A percentile compares a stretch with the other conserved stretches of the same genome.
Conservation (phyloP, 2,113 vertebrate species). For the Ascaphus truei region DNA sequence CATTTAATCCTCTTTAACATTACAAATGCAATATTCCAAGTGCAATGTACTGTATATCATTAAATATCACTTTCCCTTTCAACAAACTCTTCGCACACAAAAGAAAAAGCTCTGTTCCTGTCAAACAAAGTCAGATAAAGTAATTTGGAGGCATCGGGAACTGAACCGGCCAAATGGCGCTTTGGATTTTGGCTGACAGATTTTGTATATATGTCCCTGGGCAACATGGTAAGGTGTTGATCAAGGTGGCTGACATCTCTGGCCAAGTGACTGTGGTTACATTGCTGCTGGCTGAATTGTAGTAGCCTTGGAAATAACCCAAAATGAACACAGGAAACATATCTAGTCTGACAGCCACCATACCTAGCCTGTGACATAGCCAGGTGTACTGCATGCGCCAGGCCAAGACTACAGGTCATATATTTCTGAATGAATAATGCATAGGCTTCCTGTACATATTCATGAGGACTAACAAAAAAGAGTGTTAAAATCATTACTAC, state of each 20-base stretch:
- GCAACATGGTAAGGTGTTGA: neutral
- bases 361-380: neutral
- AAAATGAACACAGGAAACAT: neutral
- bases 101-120: slow-evolving; percentile 7
- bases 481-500: too few species aligned
- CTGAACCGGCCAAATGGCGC: neutral
- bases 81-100: neutral
- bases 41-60: neutral
- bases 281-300: neutral
- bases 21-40: neutral
- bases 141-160: neutral
- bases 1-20: neutral
- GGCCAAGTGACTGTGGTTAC: neutral
- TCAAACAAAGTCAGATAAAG: slow-evolving; percentile 1
- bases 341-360: neutral
- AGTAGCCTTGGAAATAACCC: slow-evolving; percentile 12
- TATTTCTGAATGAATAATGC: neutral
- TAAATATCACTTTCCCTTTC: neutral
- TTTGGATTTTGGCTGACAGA: slow-evolving; percentile 1
- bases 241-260: neutral
- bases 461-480: too few species aligned
- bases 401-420: neutral
- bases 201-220: slow-evolving; percentile 1
- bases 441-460: neutral
- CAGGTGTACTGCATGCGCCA: neutral